phyloP scores from a whole-genome alignment of 2,113 vertebrate species.

The Astatotilapia flaviijosephi region DNA sequence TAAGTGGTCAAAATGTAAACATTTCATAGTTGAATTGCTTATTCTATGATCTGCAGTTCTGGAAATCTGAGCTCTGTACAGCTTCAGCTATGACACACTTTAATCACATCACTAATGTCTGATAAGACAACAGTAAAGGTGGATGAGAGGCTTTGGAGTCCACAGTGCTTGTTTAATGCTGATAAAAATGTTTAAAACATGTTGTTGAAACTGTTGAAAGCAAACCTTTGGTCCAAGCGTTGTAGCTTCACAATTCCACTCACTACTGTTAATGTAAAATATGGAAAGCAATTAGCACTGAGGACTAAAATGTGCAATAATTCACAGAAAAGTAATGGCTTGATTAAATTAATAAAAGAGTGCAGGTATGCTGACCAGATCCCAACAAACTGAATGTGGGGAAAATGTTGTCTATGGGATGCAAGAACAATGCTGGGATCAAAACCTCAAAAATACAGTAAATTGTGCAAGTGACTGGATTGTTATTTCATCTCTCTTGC shows the following conservation, averaged over 20 bases:
- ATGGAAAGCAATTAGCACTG: not conserved
- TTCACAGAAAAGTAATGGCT: not conserved
- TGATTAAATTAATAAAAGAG: not conserved
- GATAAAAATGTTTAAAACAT: not conserved
- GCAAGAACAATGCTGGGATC: not conserved
- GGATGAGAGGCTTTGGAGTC: not conserved
- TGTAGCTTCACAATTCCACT: not conserved
- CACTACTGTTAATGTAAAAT: not conserved
- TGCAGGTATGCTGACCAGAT: accelerated
- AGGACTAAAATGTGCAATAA: not conserved
- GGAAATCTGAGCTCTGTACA: not conserved
- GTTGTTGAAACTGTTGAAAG: not conserved
- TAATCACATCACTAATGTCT: not conserved
- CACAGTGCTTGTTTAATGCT: accelerated
- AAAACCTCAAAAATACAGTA: not conserved
- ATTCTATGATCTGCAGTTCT: not conserved
- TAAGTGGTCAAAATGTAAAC: not conserved
- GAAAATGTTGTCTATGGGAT: not conserved
- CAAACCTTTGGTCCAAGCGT: not conserved
- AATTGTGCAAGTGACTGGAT: not conserved
- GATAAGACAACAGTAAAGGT: not conserved
- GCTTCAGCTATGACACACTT: not conserved
- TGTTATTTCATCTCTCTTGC: not conserved
- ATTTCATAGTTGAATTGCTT: not conserved
- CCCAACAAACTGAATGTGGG: not conserved